Evolutionary conservation across 2,797 vertebrate genomes (phyloP), one percentile per base, ranked within the genome.

Genomic region (Ataeniobius toweri): DNA sequence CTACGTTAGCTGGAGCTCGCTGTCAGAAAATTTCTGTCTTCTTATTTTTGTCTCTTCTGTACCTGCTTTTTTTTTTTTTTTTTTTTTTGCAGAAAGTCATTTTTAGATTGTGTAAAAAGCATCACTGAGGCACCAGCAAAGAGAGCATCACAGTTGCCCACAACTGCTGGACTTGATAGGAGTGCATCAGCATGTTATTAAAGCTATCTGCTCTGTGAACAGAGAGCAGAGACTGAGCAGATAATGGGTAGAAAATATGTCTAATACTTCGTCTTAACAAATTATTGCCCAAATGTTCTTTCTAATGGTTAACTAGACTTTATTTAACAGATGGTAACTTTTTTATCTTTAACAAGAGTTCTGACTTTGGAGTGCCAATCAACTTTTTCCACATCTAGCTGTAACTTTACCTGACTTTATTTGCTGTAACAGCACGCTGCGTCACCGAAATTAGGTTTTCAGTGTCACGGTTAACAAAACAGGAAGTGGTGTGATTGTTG

Each of bases 401-500:
- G 41, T 71, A 53, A 73, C 12, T 75, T 71, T 75, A 87, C 89
- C 86, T 86, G 83, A 73, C 74, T 73, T 2, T 63, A 9, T 68
- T 78, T 61, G 58, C 81, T 74, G 55, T 71, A 73, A 75, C 75
- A 80, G 53, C 1, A 50, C 16, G n/a, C 67, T 22, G 73, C 58
- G 71, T 88, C 85, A 44, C 76, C 81, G 77, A 85, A 92, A 89
- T 82, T n/a, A 41, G 80, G 77, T 83, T 78, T 81, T 82, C 85
- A 85, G 83, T 91, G 92, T 91, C 89, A 91, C 56, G 76, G 88
- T 92, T 91, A 92, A 80, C 86, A 92, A 93, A 94, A 94, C 94
- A 94, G 94, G 94, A 96, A 95, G 91, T 86, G 85, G 85, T 80
- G 76, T 53, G 76, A 91, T 92, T 94, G 94, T 95, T 94, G 93